Evolutionary conservation across 2,888 invertebrate species (phyloP).

Genomic region (Shargacucullia verbasci): DNA sequence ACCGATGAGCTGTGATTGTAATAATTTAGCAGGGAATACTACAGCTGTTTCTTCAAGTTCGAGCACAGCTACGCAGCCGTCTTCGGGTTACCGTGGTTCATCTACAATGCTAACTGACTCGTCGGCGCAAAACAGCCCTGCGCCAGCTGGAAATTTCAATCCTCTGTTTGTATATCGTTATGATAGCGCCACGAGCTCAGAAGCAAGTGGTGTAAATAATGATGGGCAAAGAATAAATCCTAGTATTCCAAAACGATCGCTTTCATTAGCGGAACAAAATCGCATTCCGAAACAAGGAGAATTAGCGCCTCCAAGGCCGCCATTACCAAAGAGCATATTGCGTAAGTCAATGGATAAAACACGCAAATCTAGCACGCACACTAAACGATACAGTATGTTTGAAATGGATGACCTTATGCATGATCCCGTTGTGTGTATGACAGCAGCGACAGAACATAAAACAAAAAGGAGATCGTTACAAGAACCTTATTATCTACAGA

Average conservation of each 20-base stretch:
- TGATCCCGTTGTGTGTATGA: conserved; percentile 83
- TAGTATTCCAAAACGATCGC: conserved; percentile 91
- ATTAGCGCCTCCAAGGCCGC: conserved; percentile 91
- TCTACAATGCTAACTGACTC: conserved; percentile 95
- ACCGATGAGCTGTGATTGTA: conserved; percentile 90
- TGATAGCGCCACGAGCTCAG: conserved; percentile 93
- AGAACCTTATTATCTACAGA: conserved; percentile 91
- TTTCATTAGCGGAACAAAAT: conserved; percentile 89
- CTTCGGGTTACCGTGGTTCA: conserved; percentile 95
- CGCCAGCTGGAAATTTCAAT: conserved; percentile 89
- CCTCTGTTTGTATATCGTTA: conserved; percentile 95
- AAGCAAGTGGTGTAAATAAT: conserved; percentile 91
- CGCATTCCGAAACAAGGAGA: conserved; percentile 83
- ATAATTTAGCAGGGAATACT: conserved; percentile 87
- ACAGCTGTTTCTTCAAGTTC: conserved; percentile 91
- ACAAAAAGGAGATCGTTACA: conserved; percentile 93
- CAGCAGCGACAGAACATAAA: conserved; percentile 84
- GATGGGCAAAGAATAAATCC: conserved; percentile 85
- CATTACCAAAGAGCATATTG: conserved; percentile 92
- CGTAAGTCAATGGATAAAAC: conserved; percentile 90
- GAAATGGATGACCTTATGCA: conserved; percentile 91
- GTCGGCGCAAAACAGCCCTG: conserved; percentile 91
- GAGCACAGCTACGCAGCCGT: conserved; percentile 93
- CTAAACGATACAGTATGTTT: conserved; percentile 94
- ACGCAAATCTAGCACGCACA: conserved; percentile 84